Evolutionary conservation across 1,140 invertebrate genomes (phyloP), one percentile per base, ranked within the genome.

Genomic region (Micrasema minimum): DNA sequence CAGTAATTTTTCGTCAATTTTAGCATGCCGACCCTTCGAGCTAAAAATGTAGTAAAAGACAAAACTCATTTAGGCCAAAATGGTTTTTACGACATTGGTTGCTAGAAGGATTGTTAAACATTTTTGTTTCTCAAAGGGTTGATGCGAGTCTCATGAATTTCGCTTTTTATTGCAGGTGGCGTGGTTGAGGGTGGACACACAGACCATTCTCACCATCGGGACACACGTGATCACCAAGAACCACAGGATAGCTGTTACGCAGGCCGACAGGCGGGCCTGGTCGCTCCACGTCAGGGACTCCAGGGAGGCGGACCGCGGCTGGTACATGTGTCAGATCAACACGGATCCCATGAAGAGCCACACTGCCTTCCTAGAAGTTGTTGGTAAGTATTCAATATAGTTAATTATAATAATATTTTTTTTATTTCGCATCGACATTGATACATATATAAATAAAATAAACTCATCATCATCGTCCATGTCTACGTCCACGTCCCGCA

Each of bases 301-400:
- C 0, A 86, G 88, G 12, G 89, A 92, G 79, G 86, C 87, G 0
- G 93, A 95, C 81, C 85, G 90, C 14, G 93, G 93, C 20, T 93
- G 91, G 86, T 93, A 93, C 80, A 94, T 94, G 92, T 94, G 92
- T 80, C 92, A 95, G 83, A 92, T 96, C 72, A 97, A 96, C 81
- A 96, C 95, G 2, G 92, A 94, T 78, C 92, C 93, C 0, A 96
- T 96, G 93, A 94, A 93, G 78, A 94, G 91, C 78, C 92, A 94
- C 83, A 89, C 92, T 22, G 95, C 93, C 4, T 94, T 93, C 79
- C 83, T 97, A 70, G 90, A 95, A 78, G 92, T 97, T 50, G 92
- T 95, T 76, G 92, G 93, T 95, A 81, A 86, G 90, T 82, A n/a
- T n/a, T n/a, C n/a, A n/a, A n/a, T n/a, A 11, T 43, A n/a, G 10